Evolutionary conservation across 2,797 vertebrate genomes (phyloP), one percentile per base, ranked within the genome.

Genomic region (Corythornis leucogaster): DNA sequence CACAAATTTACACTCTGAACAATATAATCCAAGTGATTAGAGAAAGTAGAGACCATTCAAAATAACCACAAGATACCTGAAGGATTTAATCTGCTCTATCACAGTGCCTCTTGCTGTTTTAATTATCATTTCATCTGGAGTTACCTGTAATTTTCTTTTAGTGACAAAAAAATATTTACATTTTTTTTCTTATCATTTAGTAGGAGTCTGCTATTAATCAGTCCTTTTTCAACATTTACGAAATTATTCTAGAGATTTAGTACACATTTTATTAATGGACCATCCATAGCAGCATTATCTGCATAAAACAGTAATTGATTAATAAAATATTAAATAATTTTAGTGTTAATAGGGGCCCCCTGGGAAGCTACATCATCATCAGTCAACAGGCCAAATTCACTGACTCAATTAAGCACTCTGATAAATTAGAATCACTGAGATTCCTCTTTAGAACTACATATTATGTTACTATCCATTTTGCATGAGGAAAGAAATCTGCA

Each of bases 261-360:
- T 54, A 92, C 80, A 90, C 70, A 69, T 94, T 92, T 94, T 84
- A 81, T 84, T 90, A 87, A 93, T 67, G 64, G 84, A 85, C 88
- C 85, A 94, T 96, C 80, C 45, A 85, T 25, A 75, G 66, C 43
- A 92, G 53, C 11, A 83, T 89, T 83, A 80, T 90, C 89, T 92
- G 80, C 88, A 82, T 80, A 95, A 96, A 95, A 85, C 85, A 85
- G 71, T 94, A 97, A 96, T 92, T 97, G 91, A 97, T 97, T 97
- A 97, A 96, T 93, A 95, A 96, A 97, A 95, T 96, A 93, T 90
- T 74, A 95, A 96, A 97, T 91, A 95, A 97, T 97, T 95, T 97
- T 68, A 90, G 86, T 89, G 88, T 90, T 97, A 97, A 94, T 92
- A 93, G 76, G 73, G 51, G 15, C 48, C 75, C 85, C 90, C 95